Conservation (phyloP, 1,140 invertebrate species). For the Rhagoletis zephyria region DNA sequence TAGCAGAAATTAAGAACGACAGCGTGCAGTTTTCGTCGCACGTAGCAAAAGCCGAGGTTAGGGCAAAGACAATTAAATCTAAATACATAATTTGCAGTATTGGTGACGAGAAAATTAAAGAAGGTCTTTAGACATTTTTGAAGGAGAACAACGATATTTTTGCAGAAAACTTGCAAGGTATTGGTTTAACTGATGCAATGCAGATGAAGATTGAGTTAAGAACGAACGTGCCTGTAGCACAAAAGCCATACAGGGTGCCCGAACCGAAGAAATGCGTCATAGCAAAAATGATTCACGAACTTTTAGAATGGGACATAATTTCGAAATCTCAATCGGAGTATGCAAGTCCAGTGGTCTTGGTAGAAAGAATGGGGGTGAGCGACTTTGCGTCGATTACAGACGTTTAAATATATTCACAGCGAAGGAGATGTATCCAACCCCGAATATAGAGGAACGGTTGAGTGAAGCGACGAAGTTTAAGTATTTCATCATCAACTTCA, state of each 20-base stretch:
- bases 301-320: slow-evolving; percentile 61
- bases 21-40: background rate
- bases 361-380: slow-evolving; percentile 62
- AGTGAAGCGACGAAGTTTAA: slow-evolving; percentile 56
- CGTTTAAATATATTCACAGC: slow-evolving; percentile 70
- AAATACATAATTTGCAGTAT: background rate
- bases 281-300: slow-evolving; percentile 56
- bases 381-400: slow-evolving; percentile 71
- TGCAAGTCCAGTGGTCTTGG: slow-evolving; percentile 54
- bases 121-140: background rate
- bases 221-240: background rate
- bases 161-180: background rate
- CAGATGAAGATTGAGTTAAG: slow-evolving; percentile 29
- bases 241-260: slow-evolving; percentile 55
- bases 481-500: slow-evolving; percentile 59
- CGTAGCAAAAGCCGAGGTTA: background rate
- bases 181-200: background rate
- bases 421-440: slow-evolving; percentile 62
- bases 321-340: slow-evolving; percentile 62
- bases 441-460: slow-evolving; percentile 64
- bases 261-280: slow-evolving; percentile 47
- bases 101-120: background rate
- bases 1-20: background rate
- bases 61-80: background rate
- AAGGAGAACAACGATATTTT: background rate